Base-by-base conservation (phyloP, 2,888 invertebrate genomes). In the Maniola hyperantus region DNA sequence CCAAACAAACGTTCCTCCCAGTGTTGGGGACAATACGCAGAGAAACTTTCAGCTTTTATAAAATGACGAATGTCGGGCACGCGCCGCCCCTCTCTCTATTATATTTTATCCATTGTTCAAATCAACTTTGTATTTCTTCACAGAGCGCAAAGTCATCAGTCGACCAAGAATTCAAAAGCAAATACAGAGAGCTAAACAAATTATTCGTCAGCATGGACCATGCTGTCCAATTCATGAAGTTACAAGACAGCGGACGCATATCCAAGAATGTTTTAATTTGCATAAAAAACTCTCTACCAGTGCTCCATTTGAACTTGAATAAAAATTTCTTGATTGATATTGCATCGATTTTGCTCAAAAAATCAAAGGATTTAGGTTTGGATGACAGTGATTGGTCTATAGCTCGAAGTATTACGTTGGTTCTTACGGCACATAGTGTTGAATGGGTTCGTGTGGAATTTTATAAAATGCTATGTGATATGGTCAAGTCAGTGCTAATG, bases 251-350 rank as follows among this genome's bases (percentile, higher is more conserved):
- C 0, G 77, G 77, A 58, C 80, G 81, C 70, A 64, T 83, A 82
- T 75, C 80, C 0, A 88, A 86, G 61, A 71, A 77, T 34, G 85
- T 91, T 36, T 80, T 95, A 2, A 80, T 73, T 54, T 82, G 87
- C 48, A 93, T 95, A 33, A 91, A 93, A 72, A 87, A 91, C 36
- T 92, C 94, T 0, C 82, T 95, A 53, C 86, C 93, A 0, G 91
- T 93, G 68, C 79, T 95, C 44, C 93, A 94, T 67, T 93, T 94
- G 73, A 94, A 95, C 77, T 89, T 93, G 80, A 93, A 93, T 81
- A 87, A 93, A 51, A 79, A 77, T 36, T 91, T 93, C 75, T 82
- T 95, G 50, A 87, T 84, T 62, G 91, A 88, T 51, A 84, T 93
- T 53, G 77, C 85, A 7, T 83, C 88, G 54, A 79, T 90, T 59